phyloP scores from a whole-genome alignment of 2,888 invertebrate genomes.

The Spodoptera littoralis region DNA sequence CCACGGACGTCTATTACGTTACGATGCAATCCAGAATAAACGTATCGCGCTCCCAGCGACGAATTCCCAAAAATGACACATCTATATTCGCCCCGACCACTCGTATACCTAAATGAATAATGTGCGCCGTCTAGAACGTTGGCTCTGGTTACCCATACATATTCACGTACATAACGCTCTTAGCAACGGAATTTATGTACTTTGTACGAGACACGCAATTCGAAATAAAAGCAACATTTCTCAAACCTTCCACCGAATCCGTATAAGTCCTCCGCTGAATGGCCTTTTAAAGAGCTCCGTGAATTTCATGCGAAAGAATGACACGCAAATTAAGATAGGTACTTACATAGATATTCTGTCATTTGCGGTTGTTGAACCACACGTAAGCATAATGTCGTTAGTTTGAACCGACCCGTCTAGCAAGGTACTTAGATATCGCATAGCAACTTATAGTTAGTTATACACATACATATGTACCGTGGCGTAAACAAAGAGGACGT shows the following conservation, averaged over 20 bases:
- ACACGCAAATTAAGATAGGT: constrained; percentile 15
- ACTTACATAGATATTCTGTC: constrained; percentile 3
- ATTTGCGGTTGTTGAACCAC: constrained; percentile 18
- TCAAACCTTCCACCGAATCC: neutral
- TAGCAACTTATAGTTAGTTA: constrained; percentile 50
- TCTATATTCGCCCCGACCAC: constrained; percentile 33
- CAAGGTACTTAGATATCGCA: constrained; percentile 36
- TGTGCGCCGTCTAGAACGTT: constrained; percentile 44
- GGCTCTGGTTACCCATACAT: constrained; percentile 40
- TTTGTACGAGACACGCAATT: constrained; percentile 6
- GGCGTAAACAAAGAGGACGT: constrained; percentile 66
- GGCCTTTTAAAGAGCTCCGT: neutral
- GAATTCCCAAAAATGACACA: constrained; percentile 35
- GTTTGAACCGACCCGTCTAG: constrained; percentile 15
- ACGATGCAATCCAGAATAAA: constrained; percentile 35
- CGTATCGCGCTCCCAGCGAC: constrained; percentile 25
- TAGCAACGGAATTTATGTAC: constrained; percentile 19
- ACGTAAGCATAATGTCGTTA: constrained; percentile 24
- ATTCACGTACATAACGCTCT: constrained; percentile 33
- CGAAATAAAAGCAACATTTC: constrained; percentile 10
- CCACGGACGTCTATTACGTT: constrained; percentile 14
- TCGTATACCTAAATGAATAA: constrained; percentile 50
- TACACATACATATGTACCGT: constrained; percentile 29
- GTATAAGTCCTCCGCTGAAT: constrained; percentile 5
- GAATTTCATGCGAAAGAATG: constrained; percentile 17